Conservation (phyloP, 2,888 invertebrate genomes). For the Drosophila anomalata region DNA sequence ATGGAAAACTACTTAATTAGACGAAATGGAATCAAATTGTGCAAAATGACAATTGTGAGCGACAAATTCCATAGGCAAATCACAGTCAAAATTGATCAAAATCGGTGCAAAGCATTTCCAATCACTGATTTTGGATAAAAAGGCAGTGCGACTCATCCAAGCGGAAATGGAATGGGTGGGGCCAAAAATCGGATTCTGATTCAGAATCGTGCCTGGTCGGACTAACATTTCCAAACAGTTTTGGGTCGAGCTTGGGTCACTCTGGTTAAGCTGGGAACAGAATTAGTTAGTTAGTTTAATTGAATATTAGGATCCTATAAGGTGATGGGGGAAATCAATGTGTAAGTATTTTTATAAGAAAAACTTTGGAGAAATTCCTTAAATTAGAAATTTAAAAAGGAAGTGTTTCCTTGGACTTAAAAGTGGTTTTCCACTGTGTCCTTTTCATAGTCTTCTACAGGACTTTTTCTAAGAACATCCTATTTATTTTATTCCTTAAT, state of each 20-base stretch:
- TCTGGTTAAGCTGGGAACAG: constrained; percentile 28
- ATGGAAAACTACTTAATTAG: constrained; percentile 74
- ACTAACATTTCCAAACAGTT: constrained; percentile 25
- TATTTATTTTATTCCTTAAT: constrained; percentile 16
- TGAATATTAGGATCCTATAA: background rate
- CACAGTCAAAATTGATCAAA: constrained; percentile 74
- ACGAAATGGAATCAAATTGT: constrained; percentile 55
- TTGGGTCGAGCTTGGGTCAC: constrained; percentile 14
- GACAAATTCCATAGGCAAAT: constrained; percentile 56
- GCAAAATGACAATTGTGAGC: constrained; percentile 56
- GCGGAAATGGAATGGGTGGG: constrained; percentile 70
- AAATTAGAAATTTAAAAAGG: no score
- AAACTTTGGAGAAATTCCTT: no score
- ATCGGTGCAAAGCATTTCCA: constrained; percentile 63
- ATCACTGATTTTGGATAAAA: constrained; percentile 73
- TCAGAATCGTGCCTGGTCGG: constrained; percentile 11
- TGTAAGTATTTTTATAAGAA: background rate
- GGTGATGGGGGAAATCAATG: background rate
- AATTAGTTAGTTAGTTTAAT: constrained; percentile 19
- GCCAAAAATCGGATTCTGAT: constrained; percentile 7
- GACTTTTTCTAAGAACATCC: background rate
- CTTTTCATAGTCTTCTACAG: no score
- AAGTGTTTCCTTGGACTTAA: no score
- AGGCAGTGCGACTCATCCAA: constrained; percentile 48
- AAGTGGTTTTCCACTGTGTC: no score